Conservation (phyloP, 2,797 vertebrate genomes). For the Cynodonichthys magdalenae region DNA sequence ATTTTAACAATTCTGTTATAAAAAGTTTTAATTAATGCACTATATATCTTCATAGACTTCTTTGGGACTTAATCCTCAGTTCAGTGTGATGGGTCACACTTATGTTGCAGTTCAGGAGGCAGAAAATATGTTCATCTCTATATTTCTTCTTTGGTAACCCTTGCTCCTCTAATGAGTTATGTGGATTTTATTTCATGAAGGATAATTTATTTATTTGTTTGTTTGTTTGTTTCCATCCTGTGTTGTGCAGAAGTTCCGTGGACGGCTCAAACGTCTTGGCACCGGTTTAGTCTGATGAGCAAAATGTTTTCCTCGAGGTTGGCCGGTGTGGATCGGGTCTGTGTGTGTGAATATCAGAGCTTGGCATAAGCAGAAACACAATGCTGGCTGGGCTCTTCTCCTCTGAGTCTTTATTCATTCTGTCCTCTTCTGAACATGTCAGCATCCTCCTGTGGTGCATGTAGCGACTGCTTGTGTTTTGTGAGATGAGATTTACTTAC, state of each 20-base stretch:
- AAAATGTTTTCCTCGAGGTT: slow-evolving; percentile 36
- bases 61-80: too few species aligned
- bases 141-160: slow-evolving; percentile 13
- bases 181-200: slow-evolving; percentile 14
- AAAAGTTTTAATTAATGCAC: too few species aligned
- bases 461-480: not conserved
- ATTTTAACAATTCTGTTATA: too few species aligned
- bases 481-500: slow-evolving; percentile 19
- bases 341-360: slow-evolving; percentile 19
- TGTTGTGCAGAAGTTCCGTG: slow-evolving; percentile 37
- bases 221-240: slow-evolving; percentile 11
- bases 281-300: slow-evolving; percentile 27
- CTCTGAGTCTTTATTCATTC: slow-evolving; percentile 12
- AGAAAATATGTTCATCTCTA: slow-evolving; percentile 15
- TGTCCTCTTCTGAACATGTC: slow-evolving; percentile 7
- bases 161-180: not conserved
- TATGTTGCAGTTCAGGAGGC: slow-evolving; percentile 22
- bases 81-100: too few species aligned
- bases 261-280: slow-evolving; percentile 53
- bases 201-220: not conserved
- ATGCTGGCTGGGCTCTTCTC: slow-evolving; percentile 11
- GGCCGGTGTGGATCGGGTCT: slow-evolving; percentile 21
- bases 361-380: slow-evolving; percentile 31
- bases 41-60: too few species aligned
- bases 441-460: not conserved